Evolutionary conservation across 64 coral and sea anemone species (phyloP).

Genomic region (Platygyra sinensis): DNA sequence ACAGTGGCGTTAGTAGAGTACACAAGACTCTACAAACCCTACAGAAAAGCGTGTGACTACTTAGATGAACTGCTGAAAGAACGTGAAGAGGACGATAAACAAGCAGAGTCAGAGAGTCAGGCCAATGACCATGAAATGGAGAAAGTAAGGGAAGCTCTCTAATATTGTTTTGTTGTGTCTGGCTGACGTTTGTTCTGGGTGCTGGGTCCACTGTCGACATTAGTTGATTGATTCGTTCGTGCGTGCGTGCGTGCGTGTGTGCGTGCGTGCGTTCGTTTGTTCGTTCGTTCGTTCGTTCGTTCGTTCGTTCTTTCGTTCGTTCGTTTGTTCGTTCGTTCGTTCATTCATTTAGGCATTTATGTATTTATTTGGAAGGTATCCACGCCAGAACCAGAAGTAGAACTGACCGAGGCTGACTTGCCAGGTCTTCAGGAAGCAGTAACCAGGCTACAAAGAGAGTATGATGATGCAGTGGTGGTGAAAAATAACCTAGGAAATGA

Average conservation of each 20-base stretch:
- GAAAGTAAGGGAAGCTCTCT: background rate
- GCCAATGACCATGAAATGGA: constrained; percentile 2
- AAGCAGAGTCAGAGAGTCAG: constrained; percentile 25
- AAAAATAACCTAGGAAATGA: constrained; percentile 94
- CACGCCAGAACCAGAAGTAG: constrained; percentile 66
- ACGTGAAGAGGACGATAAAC: constrained; percentile 74
- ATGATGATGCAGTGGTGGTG: constrained; percentile 83
- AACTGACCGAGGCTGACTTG: constrained; percentile 94
- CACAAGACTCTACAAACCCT: constrained; percentile 83
- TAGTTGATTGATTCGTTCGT: no score
- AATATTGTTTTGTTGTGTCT: no score
- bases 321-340: no score
- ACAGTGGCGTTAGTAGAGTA: constrained; percentile 81
- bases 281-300: no score
- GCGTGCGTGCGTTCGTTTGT: no score
- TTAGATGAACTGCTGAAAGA: constrained; percentile 62
- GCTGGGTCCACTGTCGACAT: no score
- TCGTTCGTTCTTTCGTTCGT: no score
- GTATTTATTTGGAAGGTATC: constrained; percentile 2
- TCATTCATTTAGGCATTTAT: background rate
- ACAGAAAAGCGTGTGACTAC: constrained; percentile 72
- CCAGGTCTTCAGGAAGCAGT: constrained; percentile 78
- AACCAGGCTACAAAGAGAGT: constrained; percentile 74
- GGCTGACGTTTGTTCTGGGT: no score
- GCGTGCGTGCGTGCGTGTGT: no score